These are phyloP conservation scores for Orycteropus afer DNA, from an alignment of 2,113 vertebrate genomes.

Conservation along the genomic window DNA sequence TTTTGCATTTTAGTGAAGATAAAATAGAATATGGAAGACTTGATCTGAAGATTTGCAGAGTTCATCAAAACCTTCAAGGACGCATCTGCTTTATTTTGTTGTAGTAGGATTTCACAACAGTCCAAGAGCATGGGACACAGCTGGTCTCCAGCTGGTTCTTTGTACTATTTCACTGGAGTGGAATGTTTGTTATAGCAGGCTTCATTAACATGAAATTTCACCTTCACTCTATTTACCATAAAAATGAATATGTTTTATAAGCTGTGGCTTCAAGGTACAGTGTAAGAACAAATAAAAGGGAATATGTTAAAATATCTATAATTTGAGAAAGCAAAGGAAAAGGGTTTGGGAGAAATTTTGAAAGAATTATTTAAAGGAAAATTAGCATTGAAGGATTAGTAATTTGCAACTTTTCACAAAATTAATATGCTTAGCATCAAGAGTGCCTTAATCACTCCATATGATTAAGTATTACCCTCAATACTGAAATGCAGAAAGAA, in stretches of 20 bases:
- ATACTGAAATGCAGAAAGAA: neutral
- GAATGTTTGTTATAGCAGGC: constrained; percentile 48
- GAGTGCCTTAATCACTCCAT: neutral
- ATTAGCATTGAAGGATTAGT: neutral
- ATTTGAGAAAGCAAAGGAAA: neutral
- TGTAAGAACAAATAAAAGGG: neutral
- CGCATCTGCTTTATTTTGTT: constrained; percentile 63
- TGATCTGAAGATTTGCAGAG: constrained; percentile 61
- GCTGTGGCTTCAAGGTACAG: neutral
- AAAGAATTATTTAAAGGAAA: neutral
- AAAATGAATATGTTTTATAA: constrained; percentile 38
- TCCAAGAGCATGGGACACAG: constrained; percentile 7
- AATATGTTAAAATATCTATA: neutral
- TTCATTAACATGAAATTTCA: constrained; percentile 58
- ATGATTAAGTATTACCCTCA: neutral
- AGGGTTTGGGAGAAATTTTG: neutral
- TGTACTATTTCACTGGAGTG: neutral
- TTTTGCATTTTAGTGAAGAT: constrained; percentile 43
- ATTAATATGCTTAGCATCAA: neutral
- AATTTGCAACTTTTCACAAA: neutral
- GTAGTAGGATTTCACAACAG: constrained; percentile 48
- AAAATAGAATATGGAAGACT: constrained; percentile 42
- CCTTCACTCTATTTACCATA: constrained; percentile 28
- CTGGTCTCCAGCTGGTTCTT: constrained; percentile 63
- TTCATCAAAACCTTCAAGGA: constrained; percentile 55